Conservation (phyloP, 2,113 vertebrate genomes). For the Ornithorhynchus anatinus region DNA sequence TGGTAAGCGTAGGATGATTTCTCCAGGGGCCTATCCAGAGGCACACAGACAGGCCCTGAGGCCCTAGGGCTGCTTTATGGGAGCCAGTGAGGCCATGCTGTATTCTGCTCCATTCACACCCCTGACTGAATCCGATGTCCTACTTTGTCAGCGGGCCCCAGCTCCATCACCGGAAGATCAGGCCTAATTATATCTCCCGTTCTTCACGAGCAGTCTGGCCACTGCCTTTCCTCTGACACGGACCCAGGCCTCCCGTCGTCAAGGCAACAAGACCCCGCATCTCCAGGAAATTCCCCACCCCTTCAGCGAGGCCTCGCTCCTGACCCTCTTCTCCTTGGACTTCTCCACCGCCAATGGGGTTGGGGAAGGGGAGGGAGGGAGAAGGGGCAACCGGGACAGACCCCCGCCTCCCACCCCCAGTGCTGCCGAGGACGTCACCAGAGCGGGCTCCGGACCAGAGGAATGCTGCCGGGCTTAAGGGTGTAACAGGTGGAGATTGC, state of each 20-base stretch:
- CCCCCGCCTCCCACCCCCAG: no score
- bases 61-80: no score
- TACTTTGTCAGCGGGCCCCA: background rate
- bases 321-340: no score
- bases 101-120: background rate
- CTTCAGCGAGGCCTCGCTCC: no score
- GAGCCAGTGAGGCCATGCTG: background rate
- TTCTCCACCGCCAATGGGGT: no score
- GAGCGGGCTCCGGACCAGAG: no score
- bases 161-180: background rate
- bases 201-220: background rate
- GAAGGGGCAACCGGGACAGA: no score
- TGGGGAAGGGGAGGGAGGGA: no score
- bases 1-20: no score
- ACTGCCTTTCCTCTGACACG: constrained; percentile 5
- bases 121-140: background rate
- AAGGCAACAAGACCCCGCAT: constrained; percentile 36
- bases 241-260: constrained; percentile 28
- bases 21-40: background rate
- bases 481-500: no score
- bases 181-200: background rate
- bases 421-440: no score
- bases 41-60: background rate
- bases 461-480: no score
- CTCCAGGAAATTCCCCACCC: constrained; percentile 27